A percentile compares a stretch with the other conserved stretches of the same genome.
phyloP scores from a whole-genome alignment of 2,888 invertebrate species.

The Aleiodes leptofemur region DNA sequence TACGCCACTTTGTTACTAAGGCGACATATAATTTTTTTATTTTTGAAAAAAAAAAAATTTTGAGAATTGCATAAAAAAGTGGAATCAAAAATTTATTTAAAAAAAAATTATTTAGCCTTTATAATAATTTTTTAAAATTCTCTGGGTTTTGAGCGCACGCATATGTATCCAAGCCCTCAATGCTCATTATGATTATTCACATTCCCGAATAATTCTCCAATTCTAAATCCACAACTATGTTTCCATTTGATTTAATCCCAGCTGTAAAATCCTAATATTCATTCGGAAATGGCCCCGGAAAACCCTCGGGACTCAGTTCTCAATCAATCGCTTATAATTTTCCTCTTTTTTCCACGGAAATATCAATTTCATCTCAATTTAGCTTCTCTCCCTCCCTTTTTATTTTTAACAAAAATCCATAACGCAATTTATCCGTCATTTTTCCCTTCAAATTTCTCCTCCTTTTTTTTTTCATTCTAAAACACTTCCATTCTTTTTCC shows the following conservation, averaged over 20 bases:
- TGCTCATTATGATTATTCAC: too few species aligned
- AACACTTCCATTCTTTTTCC: background rate
- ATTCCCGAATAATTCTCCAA: background rate
- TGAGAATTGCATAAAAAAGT: too few species aligned
- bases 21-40: too few species aligned
- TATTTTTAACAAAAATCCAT: background rate
- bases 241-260: background rate
- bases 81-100: too few species aligned
- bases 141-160: too few species aligned
- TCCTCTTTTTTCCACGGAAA: background rate
- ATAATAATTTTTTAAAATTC: too few species aligned
- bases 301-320: conserved; percentile 3
- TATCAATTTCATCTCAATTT: conserved; percentile 9
- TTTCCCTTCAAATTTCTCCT: too few species aligned
- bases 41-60: too few species aligned
- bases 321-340: conserved; percentile 26
- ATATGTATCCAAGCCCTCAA: too few species aligned
- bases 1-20: too few species aligned
- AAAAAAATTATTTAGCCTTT: too few species aligned
- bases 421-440: conserved; percentile 4
- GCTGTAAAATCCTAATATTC: background rate
- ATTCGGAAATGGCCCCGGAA: background rate
- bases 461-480: too few species aligned
- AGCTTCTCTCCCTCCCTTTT: background rate
- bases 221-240: conserved; percentile 6